Conservation (phyloP, 2,113 vertebrate species). For the Corvus moneduloides region DNA sequence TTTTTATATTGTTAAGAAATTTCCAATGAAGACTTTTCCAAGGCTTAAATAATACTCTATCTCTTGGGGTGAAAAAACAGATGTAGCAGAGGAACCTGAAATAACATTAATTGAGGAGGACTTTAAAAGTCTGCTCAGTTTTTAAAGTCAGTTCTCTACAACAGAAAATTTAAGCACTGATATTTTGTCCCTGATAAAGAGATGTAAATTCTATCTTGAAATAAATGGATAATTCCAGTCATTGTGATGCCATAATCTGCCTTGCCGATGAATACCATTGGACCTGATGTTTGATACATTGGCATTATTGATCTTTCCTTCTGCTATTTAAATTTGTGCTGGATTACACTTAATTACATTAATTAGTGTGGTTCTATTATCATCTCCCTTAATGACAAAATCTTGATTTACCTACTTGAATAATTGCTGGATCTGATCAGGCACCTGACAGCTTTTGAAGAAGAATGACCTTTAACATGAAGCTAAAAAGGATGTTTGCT, state of each 20-base stretch:
- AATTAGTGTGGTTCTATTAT: not conserved
- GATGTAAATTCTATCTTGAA: not conserved
- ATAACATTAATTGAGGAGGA: not conserved
- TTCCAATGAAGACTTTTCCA: not conserved
- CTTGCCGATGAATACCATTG: not conserved
- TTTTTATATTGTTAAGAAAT: not conserved
- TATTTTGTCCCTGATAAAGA: not conserved
- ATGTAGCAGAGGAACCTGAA: not conserved
- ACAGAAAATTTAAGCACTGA: not conserved
- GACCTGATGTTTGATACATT: not conserved
- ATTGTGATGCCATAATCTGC: not conserved
- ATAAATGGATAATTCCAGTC: not conserved
- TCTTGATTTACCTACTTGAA: not conserved
- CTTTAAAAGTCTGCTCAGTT: not conserved
- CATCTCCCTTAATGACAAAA: not conserved
- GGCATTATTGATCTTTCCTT: not conserved
- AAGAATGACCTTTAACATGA: not conserved
- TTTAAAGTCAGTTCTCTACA: not conserved
- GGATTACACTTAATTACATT: conserved; percentile 18
- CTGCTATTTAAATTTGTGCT: not conserved
- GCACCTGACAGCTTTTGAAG: not conserved
- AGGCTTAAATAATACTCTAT: not conserved
- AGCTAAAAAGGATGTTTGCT: not conserved
- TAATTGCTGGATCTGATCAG: not conserved
- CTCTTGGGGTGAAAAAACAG: not conserved